Evolutionary conservation across 2,113 vertebrate genomes (phyloP).

Genomic region (Amphiprion percula): DNA sequence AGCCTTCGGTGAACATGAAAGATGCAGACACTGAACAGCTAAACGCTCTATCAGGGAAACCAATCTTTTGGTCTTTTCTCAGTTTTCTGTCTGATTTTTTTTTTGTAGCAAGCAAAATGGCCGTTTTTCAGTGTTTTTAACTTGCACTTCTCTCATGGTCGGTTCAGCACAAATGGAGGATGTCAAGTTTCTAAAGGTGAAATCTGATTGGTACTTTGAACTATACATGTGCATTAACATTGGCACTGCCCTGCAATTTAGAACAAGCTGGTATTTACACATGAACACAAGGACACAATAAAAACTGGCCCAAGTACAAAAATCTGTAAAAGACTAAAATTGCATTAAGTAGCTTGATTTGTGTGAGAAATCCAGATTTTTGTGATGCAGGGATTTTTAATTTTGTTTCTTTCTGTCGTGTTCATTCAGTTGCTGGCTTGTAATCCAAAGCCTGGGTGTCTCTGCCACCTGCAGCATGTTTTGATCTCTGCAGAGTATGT

Average conservation of each 20-base stretch:
- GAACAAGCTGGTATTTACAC: not conserved
- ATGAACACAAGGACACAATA: not conserved
- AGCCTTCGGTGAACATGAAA: not conserved
- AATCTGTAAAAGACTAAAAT: not conserved
- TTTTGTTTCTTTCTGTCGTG: constrained; percentile 79
- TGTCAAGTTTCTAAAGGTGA: not conserved
- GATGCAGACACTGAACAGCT: not conserved
- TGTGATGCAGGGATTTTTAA: constrained; percentile 68
- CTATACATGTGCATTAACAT: not conserved
- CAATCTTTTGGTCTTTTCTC: not conserved
- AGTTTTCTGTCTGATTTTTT: not conserved
- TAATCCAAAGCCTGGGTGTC: constrained; percentile 79
- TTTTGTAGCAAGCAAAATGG: not conserved
- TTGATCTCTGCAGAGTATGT: constrained; percentile 83
- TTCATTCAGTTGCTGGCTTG: constrained; percentile 84
- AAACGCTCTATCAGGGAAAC: not conserved
- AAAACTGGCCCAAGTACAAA: not conserved
- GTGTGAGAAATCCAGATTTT: constrained; percentile 47
- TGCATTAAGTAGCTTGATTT: constrained; percentile 12
- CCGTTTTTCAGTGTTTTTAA: not conserved
- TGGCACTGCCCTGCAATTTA: constrained; percentile 16
- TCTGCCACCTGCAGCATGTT: constrained; percentile 80
- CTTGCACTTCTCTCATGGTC: not conserved
- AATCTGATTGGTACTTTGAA: not conserved
- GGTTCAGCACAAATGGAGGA: not conserved